Conservation (phyloP, 2,113 vertebrate species). For the Atractosteus spatula region DNA sequence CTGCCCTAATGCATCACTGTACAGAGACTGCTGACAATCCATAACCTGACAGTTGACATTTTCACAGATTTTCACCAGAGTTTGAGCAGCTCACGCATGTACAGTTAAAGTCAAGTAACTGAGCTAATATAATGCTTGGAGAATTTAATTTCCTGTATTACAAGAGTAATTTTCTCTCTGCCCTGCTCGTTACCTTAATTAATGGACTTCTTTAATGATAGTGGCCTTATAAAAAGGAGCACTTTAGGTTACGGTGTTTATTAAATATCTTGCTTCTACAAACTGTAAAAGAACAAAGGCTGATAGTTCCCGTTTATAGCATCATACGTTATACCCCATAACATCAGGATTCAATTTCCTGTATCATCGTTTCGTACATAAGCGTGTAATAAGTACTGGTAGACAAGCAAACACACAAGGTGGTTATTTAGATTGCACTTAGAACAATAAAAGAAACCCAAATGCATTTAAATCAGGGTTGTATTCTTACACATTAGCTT, state of each 20-base stretch:
- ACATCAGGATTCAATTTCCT: constrained; percentile 13
- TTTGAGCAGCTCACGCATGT: background rate
- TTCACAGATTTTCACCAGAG: background rate
- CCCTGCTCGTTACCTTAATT: background rate
- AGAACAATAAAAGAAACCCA: background rate
- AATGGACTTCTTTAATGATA: background rate
- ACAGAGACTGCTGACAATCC: too few relatives aligned
- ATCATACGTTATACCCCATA: background rate
- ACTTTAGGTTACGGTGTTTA: background rate
- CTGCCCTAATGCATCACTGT: too few relatives aligned
- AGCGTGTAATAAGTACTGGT: background rate
- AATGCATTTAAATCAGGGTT: too few relatives aligned
- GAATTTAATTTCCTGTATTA: background rate
- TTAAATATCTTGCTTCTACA: background rate
- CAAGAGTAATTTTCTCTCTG: background rate
- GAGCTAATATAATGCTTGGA: background rate
- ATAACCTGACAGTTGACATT: too few relatives aligned
- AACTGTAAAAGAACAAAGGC: background rate
- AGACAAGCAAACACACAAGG: background rate
- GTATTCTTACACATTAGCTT: too few relatives aligned
- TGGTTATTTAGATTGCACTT: constrained; percentile 4
- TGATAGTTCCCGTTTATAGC: background rate
- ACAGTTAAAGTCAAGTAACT: background rate
- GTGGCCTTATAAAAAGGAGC: background rate
- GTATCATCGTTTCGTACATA: background rate